Evolutionary conservation across 2,797 vertebrate species (phyloP), one percentile per base, ranked within the genome.

Genomic region (Pipistrellus kuhlii): DNA sequence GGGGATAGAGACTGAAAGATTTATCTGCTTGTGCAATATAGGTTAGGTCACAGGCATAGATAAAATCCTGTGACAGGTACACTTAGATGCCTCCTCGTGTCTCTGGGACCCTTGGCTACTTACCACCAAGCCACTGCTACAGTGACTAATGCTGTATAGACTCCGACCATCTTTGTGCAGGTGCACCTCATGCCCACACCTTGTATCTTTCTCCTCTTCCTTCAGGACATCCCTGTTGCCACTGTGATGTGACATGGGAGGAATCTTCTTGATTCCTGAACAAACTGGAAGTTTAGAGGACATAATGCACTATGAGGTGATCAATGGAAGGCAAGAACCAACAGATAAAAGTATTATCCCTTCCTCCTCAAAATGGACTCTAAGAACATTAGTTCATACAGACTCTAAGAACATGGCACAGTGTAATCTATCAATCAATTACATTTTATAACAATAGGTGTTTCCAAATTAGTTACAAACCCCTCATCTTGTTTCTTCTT

Each of bases 331-430:
- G 75, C 13, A 71, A 46, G 27, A 93, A 10, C 6, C 53, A 27
- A 4, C 14, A 87, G 64, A 21, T 64, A 90, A 53, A 59, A 51
- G 41, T 73, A 30, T 80, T 75, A 78, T 77, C 23, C 27, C 8
- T 64, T 89, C 8, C n/a, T 95, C 51, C 64, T 82, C 38, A 69
- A 71, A 94, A 83, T 71, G 13, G 25, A 35, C n/a, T n/a, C n/a
- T n/a, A n/a, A n/a, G n/a, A n/a, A n/a, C 0, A 3, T 75, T 68
- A 23, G 30, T 91, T 93, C 55, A 83, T 10, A 53, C 4, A 32
- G 25, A 41, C 14, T 87, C 44, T 75, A 13, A 41, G 44, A 90
- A 86, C 8, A 30, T 5, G 18, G 25, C 6, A 57, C 14, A 23
- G 12, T 7, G 48, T 30, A 66, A 87, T 73, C 44, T 15, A 77